phyloP scores from a whole-genome alignment of 2,797 vertebrate species.

The Pangasius mekongensis region DNA sequence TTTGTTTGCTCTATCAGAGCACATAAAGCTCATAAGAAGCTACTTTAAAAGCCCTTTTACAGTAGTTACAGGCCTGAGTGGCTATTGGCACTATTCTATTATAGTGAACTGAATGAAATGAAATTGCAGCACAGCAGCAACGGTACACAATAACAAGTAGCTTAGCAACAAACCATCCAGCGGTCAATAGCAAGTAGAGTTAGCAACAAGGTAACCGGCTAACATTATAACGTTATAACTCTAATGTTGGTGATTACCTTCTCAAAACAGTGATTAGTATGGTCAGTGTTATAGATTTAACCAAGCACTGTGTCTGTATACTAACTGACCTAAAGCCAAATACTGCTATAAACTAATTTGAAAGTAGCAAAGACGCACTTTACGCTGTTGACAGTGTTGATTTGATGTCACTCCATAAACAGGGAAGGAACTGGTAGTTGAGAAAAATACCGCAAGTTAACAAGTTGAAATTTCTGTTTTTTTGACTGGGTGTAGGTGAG shows the following conservation, averaged over 20 bases:
- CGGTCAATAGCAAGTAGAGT: too few relatives aligned
- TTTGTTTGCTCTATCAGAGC: not conserved
- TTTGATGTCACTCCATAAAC: not conserved
- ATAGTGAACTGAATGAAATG: not conserved
- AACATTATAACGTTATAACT: not conserved
- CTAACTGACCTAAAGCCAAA: not conserved
- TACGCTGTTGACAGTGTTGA: not conserved
- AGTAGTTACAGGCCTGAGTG: not conserved
- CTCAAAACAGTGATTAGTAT: not conserved
- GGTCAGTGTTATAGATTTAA: not conserved
- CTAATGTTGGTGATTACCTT: not conserved
- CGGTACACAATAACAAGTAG: not conserved
- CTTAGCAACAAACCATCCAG: not conserved
- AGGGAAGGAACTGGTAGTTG: not conserved
- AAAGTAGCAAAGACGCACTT: not conserved
- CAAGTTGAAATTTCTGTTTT: not conserved
- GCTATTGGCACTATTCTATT: not conserved
- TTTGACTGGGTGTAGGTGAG: not conserved
- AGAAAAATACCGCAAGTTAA: not conserved
- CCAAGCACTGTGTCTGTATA: not conserved
- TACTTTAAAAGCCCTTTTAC: not conserved
- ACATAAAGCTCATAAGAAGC: not conserved
- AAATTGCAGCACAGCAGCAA: not conserved
- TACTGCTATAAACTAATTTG: not conserved
- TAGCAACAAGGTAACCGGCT: not conserved